A percentile compares a stretch with the other conserved stretches of the same genome.
phyloP scores from a whole-genome alignment of 1,140 invertebrate species.

The Lethrus apterus region DNA sequence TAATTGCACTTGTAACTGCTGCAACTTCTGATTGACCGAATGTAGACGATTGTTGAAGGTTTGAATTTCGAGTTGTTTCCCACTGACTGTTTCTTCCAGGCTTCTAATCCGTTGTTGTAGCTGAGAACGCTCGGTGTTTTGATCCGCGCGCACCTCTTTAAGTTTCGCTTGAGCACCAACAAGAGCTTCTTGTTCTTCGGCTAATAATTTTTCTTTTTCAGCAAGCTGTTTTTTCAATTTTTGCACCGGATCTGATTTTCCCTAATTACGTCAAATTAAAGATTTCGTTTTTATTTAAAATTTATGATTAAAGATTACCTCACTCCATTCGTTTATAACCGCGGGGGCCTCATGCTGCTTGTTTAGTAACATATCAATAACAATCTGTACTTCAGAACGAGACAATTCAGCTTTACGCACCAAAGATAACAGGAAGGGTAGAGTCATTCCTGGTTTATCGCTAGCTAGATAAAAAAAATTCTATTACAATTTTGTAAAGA shows the following conservation, averaged over 20 bases:
- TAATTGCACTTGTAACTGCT: constrained; percentile 49
- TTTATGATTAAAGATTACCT: constrained; percentile 45
- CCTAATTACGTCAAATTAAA: no score
- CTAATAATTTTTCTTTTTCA: constrained; percentile 67
- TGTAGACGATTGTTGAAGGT: constrained; percentile 23
- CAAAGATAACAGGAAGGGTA: constrained; percentile 62
- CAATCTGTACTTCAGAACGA: constrained; percentile 75
- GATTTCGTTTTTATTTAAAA: no score
- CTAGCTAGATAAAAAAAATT: constrained; percentile 43
- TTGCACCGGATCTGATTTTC: constrained; percentile 75
- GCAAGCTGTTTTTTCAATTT: constrained; percentile 80
- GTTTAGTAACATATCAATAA: constrained; percentile 81
- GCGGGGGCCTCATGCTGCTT: constrained; percentile 71
- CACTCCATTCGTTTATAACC: constrained; percentile 76
- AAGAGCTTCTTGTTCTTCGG: constrained; percentile 63
- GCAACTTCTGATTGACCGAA: constrained; percentile 27
- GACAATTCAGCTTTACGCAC: constrained; percentile 72
- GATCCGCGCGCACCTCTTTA: constrained; percentile 66
- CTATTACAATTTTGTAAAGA: no score
- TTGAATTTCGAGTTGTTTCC: constrained; percentile 34
- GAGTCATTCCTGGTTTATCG: constrained; percentile 56
- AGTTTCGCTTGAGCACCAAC: constrained; percentile 64
- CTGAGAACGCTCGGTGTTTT: constrained; percentile 57
- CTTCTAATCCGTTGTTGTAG: constrained; percentile 47
- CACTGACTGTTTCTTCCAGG: constrained; percentile 49